Base-by-base conservation (phyloP, 2,113 vertebrate species). In the Malurus cyaneus region DNA sequence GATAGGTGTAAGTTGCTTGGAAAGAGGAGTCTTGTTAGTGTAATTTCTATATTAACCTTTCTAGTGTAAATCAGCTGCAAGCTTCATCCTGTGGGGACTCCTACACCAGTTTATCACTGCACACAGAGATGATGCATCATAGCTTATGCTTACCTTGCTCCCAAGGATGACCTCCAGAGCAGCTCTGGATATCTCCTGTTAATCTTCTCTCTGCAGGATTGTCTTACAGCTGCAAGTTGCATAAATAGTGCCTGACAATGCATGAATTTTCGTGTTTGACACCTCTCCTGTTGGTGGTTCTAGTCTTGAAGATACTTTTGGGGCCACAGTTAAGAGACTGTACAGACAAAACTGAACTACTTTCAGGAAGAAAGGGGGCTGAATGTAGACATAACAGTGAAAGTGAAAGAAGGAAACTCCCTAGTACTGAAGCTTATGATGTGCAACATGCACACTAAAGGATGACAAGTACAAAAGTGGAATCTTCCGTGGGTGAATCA, bases 41-140 rank as follows among this genome's bases (percentile, higher is more conserved):
- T 89, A 83, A 84, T 96, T 92, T 81, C 81, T 89, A 1, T 85
- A 61, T 81, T 91, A 89, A 81, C 16, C 76, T 96, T 94, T 88
- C 81, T 93, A 85, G 82, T 82, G 80, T 74, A 96, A 95, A 94
- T 94, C 65, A 87, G 0, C 60, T 56, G 23, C 57, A 61, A 84
- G 46, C 53, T 49, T 93, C 46, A 53, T 76, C 57, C 85, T 93
- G 25, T 8, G 61, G 81, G 78, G 65, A 96, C 41, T 44, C 14
- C 1, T 26, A 24, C 36, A 46, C 46, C 9, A 60, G 88, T 74
- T 85, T 77, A 42, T 76, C 50, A 34, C 49, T 72, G 67, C 61
- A 69, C 53, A 60, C 18, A 71, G 29, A 81, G 79, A 26, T 76
- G 52, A 44, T 53, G 7, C 11, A 34, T 54, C 56, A 41, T 8